These are phyloP conservation scores for Lophochroa leadbeateri DNA, from an alignment of 2,113 vertebrate species.

Conservation along the genomic window DNA sequence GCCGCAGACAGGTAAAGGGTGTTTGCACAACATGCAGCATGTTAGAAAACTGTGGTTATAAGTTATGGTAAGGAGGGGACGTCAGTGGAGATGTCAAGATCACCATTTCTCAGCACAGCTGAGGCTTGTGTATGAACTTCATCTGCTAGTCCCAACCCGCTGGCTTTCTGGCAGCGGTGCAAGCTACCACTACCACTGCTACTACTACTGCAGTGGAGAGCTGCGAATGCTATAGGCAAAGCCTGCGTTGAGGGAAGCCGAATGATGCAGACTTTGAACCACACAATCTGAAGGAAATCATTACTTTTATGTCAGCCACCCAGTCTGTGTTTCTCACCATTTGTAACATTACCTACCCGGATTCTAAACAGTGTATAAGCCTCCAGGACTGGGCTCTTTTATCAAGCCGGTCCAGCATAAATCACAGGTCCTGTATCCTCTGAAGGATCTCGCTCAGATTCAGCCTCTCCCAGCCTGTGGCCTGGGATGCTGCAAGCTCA, in stretches of 20 bases:
- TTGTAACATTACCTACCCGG: neutral
- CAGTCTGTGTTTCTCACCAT: neutral
- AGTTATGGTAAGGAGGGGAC: neutral
- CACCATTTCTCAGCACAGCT: neutral
- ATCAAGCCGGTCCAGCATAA: neutral
- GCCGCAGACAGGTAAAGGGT: neutral
- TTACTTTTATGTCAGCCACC: neutral
- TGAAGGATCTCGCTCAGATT: neutral
- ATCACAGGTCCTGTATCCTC: neutral
- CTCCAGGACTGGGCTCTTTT: neutral
- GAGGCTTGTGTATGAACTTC: neutral
- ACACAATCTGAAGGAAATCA: neutral
- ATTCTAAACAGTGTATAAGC: neutral
- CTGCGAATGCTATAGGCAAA: neutral
- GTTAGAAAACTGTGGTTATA: fast-evolving
- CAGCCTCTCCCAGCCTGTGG: neutral
- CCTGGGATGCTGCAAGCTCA: neutral
- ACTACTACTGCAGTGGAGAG: neutral
- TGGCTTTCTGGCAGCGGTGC: neutral
- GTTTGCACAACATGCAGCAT: neutral
- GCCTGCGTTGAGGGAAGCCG: neutral
- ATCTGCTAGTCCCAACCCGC: neutral
- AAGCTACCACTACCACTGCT: neutral
- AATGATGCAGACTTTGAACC: neutral
- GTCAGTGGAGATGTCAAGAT: neutral